Evolutionary conservation across 2,888 invertebrate species (phyloP).

Genomic region (Mythimna loreyi): DNA sequence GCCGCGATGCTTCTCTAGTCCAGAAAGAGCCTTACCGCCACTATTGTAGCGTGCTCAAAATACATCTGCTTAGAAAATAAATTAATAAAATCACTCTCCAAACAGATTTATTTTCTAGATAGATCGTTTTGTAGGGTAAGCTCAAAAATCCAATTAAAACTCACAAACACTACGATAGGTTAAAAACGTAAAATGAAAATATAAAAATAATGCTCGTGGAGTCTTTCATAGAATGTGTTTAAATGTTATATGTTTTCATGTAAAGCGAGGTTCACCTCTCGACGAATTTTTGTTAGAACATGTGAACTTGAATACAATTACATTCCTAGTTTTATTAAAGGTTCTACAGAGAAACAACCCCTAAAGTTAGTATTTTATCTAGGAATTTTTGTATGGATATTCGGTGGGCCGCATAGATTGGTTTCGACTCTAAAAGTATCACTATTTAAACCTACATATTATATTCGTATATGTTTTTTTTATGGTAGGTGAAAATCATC

Average conservation of each 20-base stretch:
- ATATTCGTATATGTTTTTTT: too few species aligned
- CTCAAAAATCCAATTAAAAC: constrained; percentile 33
- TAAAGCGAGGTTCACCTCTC: constrained; percentile 6
- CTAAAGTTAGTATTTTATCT: constrained; percentile 7
- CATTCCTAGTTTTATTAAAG: constrained; percentile 17
- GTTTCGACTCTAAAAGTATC: constrained; percentile 45
- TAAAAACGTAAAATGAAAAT: constrained; percentile 12
- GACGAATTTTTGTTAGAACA: constrained; percentile 14
- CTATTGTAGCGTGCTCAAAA: too few species aligned
- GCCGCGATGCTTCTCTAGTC: too few species aligned
- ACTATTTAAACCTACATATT: too few species aligned
- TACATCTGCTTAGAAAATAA: too few species aligned
- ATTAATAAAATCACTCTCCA: too few species aligned
- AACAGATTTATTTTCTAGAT: background rate
- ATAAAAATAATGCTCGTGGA: constrained; percentile 2
- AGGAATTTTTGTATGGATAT: constrained; percentile 12
- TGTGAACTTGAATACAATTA: constrained; percentile 19
- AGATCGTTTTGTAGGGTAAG: constrained; percentile 3
- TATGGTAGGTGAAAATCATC: too few species aligned
- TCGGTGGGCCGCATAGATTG: constrained; percentile 30
- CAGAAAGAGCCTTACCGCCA: too few species aligned
- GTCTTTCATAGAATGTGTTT: constrained; percentile 19
- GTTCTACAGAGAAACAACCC: background rate
- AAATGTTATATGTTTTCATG: constrained; percentile 26
- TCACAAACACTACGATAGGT: constrained; percentile 6